phyloP scores from a whole-genome alignment of 2,113 vertebrate genomes.

The Anhinga anhinga region DNA sequence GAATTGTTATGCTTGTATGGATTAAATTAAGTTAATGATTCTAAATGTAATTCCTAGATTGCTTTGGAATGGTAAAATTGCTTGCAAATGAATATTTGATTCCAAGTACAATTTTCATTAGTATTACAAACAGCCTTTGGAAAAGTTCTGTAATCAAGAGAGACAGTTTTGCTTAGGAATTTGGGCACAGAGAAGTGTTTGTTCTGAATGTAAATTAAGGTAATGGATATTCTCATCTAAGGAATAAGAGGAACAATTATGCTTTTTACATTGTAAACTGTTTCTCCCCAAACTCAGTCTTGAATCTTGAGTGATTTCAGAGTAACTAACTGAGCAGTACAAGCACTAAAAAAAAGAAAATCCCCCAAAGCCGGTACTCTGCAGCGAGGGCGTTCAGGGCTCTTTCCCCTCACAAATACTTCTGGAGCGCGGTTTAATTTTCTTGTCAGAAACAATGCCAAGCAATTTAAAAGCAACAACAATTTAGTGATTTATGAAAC shows the following conservation, averaged over 20 bases:
- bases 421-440: not conserved
- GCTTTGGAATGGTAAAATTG: not conserved
- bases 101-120: slow-evolving; percentile 30
- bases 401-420: not conserved
- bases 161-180: not conserved
- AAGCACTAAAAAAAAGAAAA: not conserved
- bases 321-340: not conserved
- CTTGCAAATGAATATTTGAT: slow-evolving; percentile 35
- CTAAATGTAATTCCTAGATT: not conserved
- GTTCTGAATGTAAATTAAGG: slow-evolving; percentile 22
- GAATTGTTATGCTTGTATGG: not conserved
- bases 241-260: not conserved
- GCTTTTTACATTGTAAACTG: not conserved
- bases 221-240: slow-evolving; percentile 26
- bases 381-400: not conserved
- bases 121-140: not conserved
- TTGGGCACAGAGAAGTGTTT: not conserved
- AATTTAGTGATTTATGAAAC: not conserved
- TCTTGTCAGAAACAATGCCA: not conserved
- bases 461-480: not conserved
- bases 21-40: slow-evolving; percentile 28
- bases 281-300: not conserved
- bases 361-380: not conserved
- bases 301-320: not conserved
- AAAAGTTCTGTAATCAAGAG: slow-evolving; percentile 31